Evolutionary conservation across 2,113 vertebrate species (phyloP).

Genomic region (Tupaia chinensis): DNA sequence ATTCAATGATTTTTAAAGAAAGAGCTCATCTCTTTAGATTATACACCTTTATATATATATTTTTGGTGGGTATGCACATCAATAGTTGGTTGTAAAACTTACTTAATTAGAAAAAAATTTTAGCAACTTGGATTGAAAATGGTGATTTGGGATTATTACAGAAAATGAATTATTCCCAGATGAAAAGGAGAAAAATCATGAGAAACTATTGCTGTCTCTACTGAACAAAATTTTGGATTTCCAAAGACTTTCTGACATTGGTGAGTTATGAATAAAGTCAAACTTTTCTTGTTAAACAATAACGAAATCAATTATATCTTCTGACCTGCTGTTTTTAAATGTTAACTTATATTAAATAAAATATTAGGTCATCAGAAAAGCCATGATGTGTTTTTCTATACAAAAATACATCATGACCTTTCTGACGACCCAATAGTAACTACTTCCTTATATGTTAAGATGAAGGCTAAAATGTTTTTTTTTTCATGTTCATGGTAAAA

Average conservation of each 20-base stretch:
- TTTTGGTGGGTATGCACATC: not conserved
- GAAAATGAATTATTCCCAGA: slow-evolving; percentile 45
- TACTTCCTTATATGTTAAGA: not conserved
- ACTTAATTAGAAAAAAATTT: slow-evolving; percentile 49
- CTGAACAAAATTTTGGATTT: slow-evolving; percentile 38
- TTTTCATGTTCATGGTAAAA: slow-evolving; percentile 14
- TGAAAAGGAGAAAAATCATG: not conserved
- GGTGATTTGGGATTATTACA: slow-evolving; percentile 32
- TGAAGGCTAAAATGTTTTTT: not conserved
- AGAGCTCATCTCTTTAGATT: not conserved
- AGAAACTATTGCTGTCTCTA: not conserved
- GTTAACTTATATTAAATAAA: slow-evolving; percentile 37
- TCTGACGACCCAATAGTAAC: not conserved
- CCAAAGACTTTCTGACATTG: not conserved
- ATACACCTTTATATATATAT: not conserved
- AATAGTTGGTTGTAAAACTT: not conserved
- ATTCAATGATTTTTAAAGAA: not conserved
- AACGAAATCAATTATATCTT: not conserved
- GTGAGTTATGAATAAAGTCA: slow-evolving; percentile 54
- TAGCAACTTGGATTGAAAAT: not conserved
- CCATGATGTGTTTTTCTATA: no score
- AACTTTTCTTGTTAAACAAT: not conserved
- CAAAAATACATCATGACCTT: no score
- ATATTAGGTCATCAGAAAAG: no score
- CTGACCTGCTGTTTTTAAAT: not conserved